phyloP scores from a whole-genome alignment of 2,113 vertebrate species.

The Naja naja region DNA sequence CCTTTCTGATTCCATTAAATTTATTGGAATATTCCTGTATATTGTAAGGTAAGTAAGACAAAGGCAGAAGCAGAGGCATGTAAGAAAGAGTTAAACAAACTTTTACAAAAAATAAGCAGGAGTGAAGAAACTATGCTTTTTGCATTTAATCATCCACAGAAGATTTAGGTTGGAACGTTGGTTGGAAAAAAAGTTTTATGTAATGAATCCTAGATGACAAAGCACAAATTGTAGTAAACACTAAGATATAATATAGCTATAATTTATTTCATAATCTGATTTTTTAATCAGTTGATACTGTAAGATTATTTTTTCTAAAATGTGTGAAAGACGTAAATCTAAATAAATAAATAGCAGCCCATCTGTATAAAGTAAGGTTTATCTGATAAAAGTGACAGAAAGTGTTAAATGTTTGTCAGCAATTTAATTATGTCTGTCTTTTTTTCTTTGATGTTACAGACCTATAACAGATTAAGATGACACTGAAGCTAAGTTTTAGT shows the following conservation, averaged over 20 bases:
- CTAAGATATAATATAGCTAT: not conserved
- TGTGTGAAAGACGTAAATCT: not conserved
- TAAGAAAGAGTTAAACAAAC: constrained; percentile 71
- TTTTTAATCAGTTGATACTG: not conserved
- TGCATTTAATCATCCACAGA: constrained; percentile 30
- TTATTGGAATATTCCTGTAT: constrained; percentile 74
- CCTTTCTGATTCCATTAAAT: constrained; percentile 74
- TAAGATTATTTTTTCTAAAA: not conserved
- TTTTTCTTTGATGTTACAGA: not conserved
- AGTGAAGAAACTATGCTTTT: constrained; percentile 50
- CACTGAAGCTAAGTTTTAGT: not conserved
- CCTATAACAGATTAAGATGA: not conserved
- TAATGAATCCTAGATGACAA: not conserved
- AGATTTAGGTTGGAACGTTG: constrained; percentile 20
- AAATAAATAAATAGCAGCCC: not conserved
- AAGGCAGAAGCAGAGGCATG: constrained; percentile 68
- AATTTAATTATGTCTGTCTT: not conserved
- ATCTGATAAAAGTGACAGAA: not conserved
- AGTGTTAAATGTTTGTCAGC: not conserved
- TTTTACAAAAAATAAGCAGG: constrained; percentile 54
- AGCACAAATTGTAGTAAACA: not conserved
- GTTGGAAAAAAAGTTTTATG: constrained; percentile 15
- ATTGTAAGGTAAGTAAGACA: constrained; percentile 73
- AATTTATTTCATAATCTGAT: not conserved
- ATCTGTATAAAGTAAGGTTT: not conserved